These are phyloP conservation scores for Olivierus martensii DNA, from an alignment of 1,140 invertebrate species.

Conservation along the genomic window DNA sequence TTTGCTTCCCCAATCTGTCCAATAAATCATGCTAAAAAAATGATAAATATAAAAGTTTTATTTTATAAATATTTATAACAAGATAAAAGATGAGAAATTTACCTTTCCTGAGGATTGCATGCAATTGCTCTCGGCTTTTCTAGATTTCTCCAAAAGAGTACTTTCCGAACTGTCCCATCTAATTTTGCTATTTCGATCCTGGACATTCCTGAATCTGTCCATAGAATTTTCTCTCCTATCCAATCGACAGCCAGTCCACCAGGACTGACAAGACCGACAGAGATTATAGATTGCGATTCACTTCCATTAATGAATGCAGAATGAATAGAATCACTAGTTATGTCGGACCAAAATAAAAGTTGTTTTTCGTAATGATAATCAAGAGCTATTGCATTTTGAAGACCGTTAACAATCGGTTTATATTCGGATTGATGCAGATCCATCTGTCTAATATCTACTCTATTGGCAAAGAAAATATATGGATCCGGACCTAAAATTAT, in stretches of 20 bases:
- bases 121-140: constrained; percentile 68
- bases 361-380: constrained; percentile 69
- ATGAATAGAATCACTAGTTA: constrained; percentile 56
- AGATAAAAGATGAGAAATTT: too few relatives aligned
- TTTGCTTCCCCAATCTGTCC: constrained; percentile 76
- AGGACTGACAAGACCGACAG: constrained; percentile 28
- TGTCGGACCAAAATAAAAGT: constrained; percentile 73
- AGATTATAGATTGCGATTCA: not conserved
- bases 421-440: constrained; percentile 41
- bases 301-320: constrained; percentile 42
- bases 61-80: too few relatives aligned
- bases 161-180: constrained; percentile 50
- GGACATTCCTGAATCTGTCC: constrained; percentile 69
- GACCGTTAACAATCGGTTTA: constrained; percentile 47
- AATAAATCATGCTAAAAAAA: constrained; percentile 50
- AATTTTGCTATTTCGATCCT: constrained; percentile 64
- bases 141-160: constrained; percentile 35
- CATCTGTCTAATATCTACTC: constrained; percentile 68
- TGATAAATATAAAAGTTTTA: too few relatives aligned
- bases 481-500: constrained; percentile 10
- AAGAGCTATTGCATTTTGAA: constrained; percentile 73
- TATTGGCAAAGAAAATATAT: constrained; percentile 53
- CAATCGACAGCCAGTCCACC: constrained; percentile 71
- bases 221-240: constrained; percentile 63
- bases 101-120: too few relatives aligned